Conservation (phyloP, 2,888 invertebrate genomes). For the Melangyna quadrimaculata region DNA sequence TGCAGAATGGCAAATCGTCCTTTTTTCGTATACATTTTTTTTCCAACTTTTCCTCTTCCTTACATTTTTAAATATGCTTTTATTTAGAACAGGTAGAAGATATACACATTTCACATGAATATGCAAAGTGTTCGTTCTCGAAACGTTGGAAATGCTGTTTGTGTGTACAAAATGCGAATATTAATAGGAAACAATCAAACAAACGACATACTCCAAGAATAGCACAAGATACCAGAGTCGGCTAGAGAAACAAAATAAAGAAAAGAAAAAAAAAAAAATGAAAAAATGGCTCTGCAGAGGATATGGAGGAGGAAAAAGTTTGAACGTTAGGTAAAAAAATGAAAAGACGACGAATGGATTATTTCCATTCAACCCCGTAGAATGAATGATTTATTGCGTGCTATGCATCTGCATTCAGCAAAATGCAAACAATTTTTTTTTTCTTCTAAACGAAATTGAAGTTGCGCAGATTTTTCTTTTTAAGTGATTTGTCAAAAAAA, state of each 20-base stretch:
- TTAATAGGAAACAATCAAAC: conserved; percentile 69
- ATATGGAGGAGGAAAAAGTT: conserved; percentile 18
- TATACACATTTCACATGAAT: conserved; percentile 52
- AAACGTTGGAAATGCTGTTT: conserved; percentile 40
- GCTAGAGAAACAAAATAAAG: conserved; percentile 22
- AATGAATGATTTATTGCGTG: conserved; percentile 74
- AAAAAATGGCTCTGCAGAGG: conserved; percentile 21
- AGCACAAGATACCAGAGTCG: conserved; percentile 52
- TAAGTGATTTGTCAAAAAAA: conserved; percentile 27
- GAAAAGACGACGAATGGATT: conserved; percentile 59
- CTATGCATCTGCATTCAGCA: conserved; percentile 72
- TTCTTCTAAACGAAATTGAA: conserved; percentile 62
- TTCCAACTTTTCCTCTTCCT: conserved; percentile 2
- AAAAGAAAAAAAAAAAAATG: neutral
- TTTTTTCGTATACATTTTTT: neutral
- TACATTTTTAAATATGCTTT: conserved; percentile 31
- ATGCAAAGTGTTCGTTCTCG: conserved; percentile 45
- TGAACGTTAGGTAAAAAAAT: conserved; percentile 24
- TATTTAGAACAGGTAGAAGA: conserved; percentile 27
- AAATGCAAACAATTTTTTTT: conserved; percentile 64
- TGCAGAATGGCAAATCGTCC: neutral
- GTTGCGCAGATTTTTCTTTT: conserved; percentile 49
- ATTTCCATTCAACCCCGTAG: conserved; percentile 67
- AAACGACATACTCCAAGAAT: conserved; percentile 58
- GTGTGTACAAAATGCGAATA: conserved; percentile 53